Conservation (phyloP, 1,140 invertebrate species). For the Caerostris extrusa region DNA sequence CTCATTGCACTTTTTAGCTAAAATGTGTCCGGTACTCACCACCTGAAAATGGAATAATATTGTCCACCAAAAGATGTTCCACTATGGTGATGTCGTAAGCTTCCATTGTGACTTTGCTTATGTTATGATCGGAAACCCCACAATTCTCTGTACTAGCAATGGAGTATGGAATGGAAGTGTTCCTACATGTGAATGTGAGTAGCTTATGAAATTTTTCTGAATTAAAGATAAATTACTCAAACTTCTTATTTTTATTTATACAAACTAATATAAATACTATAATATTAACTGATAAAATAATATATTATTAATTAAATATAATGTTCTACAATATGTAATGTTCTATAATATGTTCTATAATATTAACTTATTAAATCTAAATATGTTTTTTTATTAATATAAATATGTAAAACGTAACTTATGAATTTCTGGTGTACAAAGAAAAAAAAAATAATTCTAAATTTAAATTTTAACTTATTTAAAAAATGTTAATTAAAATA, state of each 20-base stretch:
- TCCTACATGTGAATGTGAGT: constrained; percentile 94
- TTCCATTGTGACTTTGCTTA: constrained; percentile 98
- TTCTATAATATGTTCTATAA: no score
- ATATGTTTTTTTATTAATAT: no score
- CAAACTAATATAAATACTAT: not conserved
- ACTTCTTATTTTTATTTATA: not conserved
- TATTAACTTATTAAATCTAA: no score
- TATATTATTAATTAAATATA: no score
- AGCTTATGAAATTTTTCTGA: not conserved
- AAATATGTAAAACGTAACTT: no score
- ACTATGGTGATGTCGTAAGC: constrained; percentile 93
- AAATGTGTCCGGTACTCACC: constrained; percentile 93
- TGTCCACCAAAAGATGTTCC: constrained; percentile 91
- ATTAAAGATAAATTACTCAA: not conserved
- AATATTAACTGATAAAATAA: no score
- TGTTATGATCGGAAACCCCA: constrained; percentile 90
- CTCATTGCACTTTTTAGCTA: constrained; percentile 80
- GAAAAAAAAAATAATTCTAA: no score
- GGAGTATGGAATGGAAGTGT: constrained; percentile 96
- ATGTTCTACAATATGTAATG: no score
- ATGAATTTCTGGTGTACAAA: no score
- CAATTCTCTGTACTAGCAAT: constrained; percentile 92
- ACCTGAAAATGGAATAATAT: constrained; percentile 93
- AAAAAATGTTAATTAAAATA: no score
- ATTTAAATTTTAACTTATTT: no score